Base-by-base conservation (phyloP, 2,113 vertebrate species). In the Potamarius usumacintae region DNA sequence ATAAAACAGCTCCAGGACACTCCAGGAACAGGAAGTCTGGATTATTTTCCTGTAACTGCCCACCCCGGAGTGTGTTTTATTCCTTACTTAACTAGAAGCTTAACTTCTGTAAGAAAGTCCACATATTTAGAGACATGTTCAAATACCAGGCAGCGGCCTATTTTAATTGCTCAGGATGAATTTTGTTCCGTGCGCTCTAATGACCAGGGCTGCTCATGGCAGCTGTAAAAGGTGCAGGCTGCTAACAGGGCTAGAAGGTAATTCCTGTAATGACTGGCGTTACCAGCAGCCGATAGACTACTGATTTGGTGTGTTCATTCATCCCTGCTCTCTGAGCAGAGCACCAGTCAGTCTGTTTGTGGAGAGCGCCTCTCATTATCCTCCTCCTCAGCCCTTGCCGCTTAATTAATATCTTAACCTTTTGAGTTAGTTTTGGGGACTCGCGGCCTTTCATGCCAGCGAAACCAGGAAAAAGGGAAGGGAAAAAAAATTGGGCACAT, bases 381-480 rank as follows among this genome's bases (percentile, higher is more conserved):
- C 74, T 42, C 86, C 82, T 85, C 85, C 55, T 86, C 77, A 83
- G 85, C 77, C 88, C 69, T 90, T 57, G 62, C 67, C 55, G 86
- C 82, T 89, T 91, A 91, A 91, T 89, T 90, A 92, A 92, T 91
- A 91, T 92, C 87, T 88, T 90, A 90, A 91, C 90, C 86, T 91
- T 90, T 88, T 88, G 86, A 92, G 89, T 89, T 91, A 88, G 88
- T 91, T 91, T 89, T 53, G 89, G 85, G 82, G 86, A 81, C 71
- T 85, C 22, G 72, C 50, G 57, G 83, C 84, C 89, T 89, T 91
- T 90, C 87, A 86, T 88, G 89, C 69, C 62, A 25, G 62, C 34
- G 53, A 55, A 87, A 84, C 53, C 80, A 82, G 88, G 65, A 85
- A 78, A 69, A 67, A 82, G 22, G 7, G 53, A 25, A 58, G 78